phyloP scores from a whole-genome alignment of 2,797 vertebrate species.

The Petrocephalus schoutedeni region DNA sequence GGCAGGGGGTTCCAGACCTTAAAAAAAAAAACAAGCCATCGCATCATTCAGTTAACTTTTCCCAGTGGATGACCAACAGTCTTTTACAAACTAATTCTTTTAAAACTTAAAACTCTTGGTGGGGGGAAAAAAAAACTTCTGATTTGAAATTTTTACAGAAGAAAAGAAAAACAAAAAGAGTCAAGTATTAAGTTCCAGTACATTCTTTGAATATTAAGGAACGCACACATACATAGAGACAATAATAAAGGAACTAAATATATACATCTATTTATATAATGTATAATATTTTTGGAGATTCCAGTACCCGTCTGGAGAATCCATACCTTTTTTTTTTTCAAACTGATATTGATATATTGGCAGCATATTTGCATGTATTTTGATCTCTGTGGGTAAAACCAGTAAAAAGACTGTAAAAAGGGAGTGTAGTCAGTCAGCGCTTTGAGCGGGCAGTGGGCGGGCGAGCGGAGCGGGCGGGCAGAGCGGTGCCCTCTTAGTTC shows the following conservation, averaged over 20 bases:
- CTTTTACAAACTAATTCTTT: background rate
- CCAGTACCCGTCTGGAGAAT: conserved; percentile 35
- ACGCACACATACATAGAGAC: conserved; percentile 43
- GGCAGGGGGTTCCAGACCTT: background rate
- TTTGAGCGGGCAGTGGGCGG: background rate
- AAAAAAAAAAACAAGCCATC: background rate
- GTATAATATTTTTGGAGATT: conserved; percentile 6
- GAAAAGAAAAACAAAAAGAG: conserved; percentile 20
- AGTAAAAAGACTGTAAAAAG: conserved; percentile 25
- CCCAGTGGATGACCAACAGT: background rate
- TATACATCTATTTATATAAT: conserved; percentile 3
- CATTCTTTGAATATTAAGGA: conserved; percentile 52
- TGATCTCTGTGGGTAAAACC: conserved; percentile 38
- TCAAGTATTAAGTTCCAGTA: conserved; percentile 58
- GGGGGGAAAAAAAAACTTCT: background rate
- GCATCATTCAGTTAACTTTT: background rate
- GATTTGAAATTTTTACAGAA: conserved; percentile 20
- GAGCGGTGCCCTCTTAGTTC: conserved; percentile 54
- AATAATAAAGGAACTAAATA: conserved; percentile 40
- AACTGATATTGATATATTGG: conserved; percentile 28
- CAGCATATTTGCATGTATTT: conserved; percentile 34
- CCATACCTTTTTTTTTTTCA: conserved; percentile 23
- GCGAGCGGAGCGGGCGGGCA: background rate
- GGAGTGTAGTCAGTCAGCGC: conserved; percentile 18
- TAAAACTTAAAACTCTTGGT: background rate